Conservation (phyloP, 2,113 vertebrate species). For the Hirundichthys speculiger region DNA sequence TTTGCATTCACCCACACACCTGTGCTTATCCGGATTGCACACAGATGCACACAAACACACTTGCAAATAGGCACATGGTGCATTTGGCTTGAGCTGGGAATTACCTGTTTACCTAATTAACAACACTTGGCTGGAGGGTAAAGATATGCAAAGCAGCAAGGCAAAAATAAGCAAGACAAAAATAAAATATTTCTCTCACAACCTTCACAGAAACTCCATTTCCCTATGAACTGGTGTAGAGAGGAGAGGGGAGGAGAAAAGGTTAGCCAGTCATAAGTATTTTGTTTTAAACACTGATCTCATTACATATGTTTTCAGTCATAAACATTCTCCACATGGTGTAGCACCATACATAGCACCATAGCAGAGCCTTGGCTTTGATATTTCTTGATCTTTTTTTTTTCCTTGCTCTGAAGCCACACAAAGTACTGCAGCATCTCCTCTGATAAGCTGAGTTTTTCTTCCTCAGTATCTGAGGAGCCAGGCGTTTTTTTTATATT, state of each 20-base stretch:
- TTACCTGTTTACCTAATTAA: slow-evolving; percentile 79
- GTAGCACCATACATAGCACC: neutral
- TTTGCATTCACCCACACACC: slow-evolving; percentile 24
- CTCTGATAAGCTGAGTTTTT: slow-evolving; percentile 44
- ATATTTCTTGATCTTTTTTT: slow-evolving; percentile 45
- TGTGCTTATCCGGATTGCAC: neutral
- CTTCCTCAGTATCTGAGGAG: slow-evolving; percentile 28
- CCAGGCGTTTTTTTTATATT: slow-evolving; percentile 25
- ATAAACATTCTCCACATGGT: slow-evolving; percentile 19
- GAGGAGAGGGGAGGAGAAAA: slow-evolving; percentile 28
- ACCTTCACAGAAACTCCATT: slow-evolving; percentile 39
- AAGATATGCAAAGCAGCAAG: slow-evolving; percentile 67
- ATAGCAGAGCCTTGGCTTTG: slow-evolving; percentile 19
- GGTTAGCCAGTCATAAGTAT: slow-evolving; percentile 24
- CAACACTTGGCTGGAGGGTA: slow-evolving; percentile 72
- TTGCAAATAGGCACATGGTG: slow-evolving; percentile 20
- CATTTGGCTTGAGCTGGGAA: slow-evolving; percentile 51
- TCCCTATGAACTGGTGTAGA: slow-evolving; percentile 15
- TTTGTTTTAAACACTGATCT: slow-evolving; percentile 50
- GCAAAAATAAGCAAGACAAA: slow-evolving; percentile 55
- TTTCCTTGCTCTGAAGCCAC: slow-evolving; percentile 26
- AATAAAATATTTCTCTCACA: slow-evolving; percentile 58
- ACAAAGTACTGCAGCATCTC: slow-evolving; percentile 22
- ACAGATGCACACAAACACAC: slow-evolving; percentile 24
- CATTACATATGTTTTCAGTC: slow-evolving; percentile 31